Evolutionary conservation across 2,113 vertebrate genomes (phyloP), one percentile per base, ranked within the genome.

Genomic region (Patagioenas fasciata): DNA sequence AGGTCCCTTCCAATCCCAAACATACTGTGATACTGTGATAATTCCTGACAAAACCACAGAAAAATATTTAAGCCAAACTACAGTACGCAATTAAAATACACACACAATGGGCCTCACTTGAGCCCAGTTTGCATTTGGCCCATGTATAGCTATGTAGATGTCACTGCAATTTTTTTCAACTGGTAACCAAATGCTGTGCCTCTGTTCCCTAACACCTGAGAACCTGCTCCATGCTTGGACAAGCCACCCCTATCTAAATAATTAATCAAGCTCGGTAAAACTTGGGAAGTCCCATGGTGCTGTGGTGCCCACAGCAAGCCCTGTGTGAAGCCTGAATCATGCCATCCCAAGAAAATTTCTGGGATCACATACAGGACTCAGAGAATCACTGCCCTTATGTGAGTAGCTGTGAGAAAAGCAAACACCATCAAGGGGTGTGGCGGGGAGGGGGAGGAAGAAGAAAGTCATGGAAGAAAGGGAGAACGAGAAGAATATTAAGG

Each of bases 61-160:
- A 84, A 66, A 5, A 54, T 10, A 38, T 73, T 88, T 79, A 79
- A 84, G 21, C 17, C 47, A 34, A 48, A 4, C 80, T 57, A 23
- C 26, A 51, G 11, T 38, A 60, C 17, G 29, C 34, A 56, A 32
- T 44, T 62, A 80, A 80, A 67, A 74, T 44, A 47, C 28, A 70
- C 16, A 26, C 24, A 34, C 24, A 75, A 73, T 0, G 0, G 26
- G 12, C 34, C 18, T 80, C 15, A 8, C 66, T 15, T 54, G 66
- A 42, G 7, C n/a, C 28, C 23, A 79, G 47, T 19, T 29, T 34
- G 16, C 44, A 16, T 32, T 26, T 74, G 42, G 80, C 42, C 15
- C 40, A n/a, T 0, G 0, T 51, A 10, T 15, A 73, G 23, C 18
- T 56, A 15, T 11, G 9, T 9, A 18, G 25, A 10, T 62, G 32